A percentile compares a stretch with the other conserved stretches of the same genome.
Evolutionary conservation across 2,888 invertebrate genomes (phyloP).

Genomic region (Prosopocoilus inquinatus): DNA sequence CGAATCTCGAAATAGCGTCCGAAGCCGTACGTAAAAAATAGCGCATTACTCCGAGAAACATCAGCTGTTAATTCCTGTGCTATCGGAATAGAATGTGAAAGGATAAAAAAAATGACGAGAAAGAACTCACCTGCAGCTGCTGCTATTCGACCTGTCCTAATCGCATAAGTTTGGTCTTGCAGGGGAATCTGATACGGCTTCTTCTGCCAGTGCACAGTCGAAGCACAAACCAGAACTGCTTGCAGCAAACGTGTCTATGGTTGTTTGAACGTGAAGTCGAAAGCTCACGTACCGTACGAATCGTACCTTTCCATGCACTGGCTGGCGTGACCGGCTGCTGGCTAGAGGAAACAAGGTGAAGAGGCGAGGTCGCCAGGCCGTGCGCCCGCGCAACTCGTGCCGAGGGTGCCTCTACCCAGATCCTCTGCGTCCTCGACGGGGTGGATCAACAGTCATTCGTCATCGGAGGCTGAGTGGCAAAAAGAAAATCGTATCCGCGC

Average conservation of each 20-base stretch:
- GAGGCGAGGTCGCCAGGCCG: slow-evolving; percentile 28
- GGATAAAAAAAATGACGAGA: too few relatives aligned
- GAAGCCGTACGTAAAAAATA: too few relatives aligned
- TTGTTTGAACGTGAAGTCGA: slow-evolving; percentile 3
- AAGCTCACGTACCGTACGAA: neutral
- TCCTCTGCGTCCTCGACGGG: slow-evolving; percentile 14
- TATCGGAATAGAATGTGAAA: too few relatives aligned
- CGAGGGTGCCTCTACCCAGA: slow-evolving; percentile 26
- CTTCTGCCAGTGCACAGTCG: neutral
- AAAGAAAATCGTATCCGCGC: neutral
- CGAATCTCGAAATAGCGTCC: too few relatives aligned
- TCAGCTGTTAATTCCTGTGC: too few relatives aligned
- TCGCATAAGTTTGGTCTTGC: too few relatives aligned
- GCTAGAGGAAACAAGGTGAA: slow-evolving; percentile 28
- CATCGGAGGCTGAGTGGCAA: slow-evolving; percentile 10
- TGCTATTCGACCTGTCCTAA: too few relatives aligned
- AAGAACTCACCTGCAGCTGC: too few relatives aligned
- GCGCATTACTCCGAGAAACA: too few relatives aligned
- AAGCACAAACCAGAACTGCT: neutral
- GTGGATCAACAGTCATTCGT: slow-evolving; percentile 27
- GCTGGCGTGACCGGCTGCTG: slow-evolving; percentile 29
- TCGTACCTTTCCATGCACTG: slow-evolving; percentile 20
- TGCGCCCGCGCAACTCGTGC: slow-evolving; percentile 28
- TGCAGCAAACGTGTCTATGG: neutral
- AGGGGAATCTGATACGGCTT: too few relatives aligned